Percentiles rank a stretch among this genome's conserved stretches.
phyloP scores from a whole-genome alignment of 2,797 vertebrate species.

The Anabacerthia variegaticeps region DNA sequence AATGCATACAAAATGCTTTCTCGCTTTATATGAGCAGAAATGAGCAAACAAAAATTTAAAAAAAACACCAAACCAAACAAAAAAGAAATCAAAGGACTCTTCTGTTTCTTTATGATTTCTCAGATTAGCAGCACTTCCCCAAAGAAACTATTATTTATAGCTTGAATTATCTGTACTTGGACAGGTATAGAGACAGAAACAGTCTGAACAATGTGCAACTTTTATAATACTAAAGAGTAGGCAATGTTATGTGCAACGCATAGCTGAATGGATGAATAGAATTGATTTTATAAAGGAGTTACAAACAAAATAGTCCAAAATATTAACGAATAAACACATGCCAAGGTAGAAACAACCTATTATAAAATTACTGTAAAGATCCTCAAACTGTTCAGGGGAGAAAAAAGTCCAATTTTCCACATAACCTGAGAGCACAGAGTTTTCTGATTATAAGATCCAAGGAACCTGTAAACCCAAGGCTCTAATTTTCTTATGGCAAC shows the following conservation, averaged over 20 bases:
- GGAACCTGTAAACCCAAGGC: constrained; percentile 64
- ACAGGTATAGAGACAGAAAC: neutral
- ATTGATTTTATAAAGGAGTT: constrained; percentile 21
- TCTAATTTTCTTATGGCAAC: constrained; percentile 69
- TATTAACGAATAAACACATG: constrained; percentile 33
- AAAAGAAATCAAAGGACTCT: neutral
- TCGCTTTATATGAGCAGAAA: neutral
- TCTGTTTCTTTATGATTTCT: neutral
- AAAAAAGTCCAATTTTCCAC: constrained; percentile 21
- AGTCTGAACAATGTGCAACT: neutral
- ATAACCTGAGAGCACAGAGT: constrained; percentile 1
- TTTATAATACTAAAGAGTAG: neutral
- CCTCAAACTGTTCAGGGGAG: constrained; percentile 11
- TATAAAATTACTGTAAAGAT: constrained; percentile 29
- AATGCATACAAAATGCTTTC: neutral
- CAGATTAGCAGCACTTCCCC: neutral
- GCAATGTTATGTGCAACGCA: neutral
- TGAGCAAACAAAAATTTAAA: neutral
- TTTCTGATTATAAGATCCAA: constrained; percentile 50
- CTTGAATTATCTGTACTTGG: neutral
- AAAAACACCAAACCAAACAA: neutral
- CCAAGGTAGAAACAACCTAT: constrained; percentile 30
- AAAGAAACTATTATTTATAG: neutral
- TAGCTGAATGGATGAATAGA: neutral
- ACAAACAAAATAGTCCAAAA: constrained; percentile 31